Conservation (phyloP, 92 coral and sea anemone genomes). For the Bergia sp. region DNA sequence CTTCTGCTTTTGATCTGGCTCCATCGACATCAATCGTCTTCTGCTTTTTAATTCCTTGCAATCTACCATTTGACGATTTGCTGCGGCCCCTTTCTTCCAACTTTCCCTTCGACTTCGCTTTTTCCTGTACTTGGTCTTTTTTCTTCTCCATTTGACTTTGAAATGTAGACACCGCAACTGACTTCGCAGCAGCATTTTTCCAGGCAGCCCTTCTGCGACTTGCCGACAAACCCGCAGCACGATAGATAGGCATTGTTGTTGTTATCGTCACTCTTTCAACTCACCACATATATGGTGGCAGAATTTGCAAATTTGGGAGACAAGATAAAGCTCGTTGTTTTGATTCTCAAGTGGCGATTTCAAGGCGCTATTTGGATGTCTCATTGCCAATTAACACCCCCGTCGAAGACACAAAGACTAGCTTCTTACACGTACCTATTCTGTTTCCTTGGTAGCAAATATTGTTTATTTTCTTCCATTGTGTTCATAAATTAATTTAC, state of each 20-base stretch:
- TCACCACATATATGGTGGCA: neutral
- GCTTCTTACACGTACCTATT: too few species aligned
- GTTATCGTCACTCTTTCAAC: neutral
- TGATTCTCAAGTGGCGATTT: too few species aligned
- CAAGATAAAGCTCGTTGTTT: neutral
- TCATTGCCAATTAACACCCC: too few species aligned
- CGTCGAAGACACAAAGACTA: too few species aligned
- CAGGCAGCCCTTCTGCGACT: constrained; percentile 1
- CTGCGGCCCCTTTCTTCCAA: neutral
- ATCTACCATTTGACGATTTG: neutral
- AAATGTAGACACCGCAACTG: neutral
- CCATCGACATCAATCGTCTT: neutral
- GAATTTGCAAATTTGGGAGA: neutral
- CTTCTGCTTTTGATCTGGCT: constrained; percentile 7
- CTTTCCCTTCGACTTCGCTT: neutral
- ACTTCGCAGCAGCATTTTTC: neutral
- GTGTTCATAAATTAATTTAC: too few species aligned
- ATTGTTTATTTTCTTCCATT: too few species aligned
- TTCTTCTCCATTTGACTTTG: neutral
- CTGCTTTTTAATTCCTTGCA: neutral
- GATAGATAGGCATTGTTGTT: constrained; percentile 17
- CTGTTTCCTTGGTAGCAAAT: too few species aligned
- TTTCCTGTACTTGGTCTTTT: neutral
- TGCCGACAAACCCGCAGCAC: constrained; percentile 22
- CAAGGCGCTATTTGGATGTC: too few species aligned